Evolutionary conservation across 2,797 vertebrate species (phyloP), one percentile per base, ranked within the genome.

Genomic region (Scomberomorus guttatus): DNA sequence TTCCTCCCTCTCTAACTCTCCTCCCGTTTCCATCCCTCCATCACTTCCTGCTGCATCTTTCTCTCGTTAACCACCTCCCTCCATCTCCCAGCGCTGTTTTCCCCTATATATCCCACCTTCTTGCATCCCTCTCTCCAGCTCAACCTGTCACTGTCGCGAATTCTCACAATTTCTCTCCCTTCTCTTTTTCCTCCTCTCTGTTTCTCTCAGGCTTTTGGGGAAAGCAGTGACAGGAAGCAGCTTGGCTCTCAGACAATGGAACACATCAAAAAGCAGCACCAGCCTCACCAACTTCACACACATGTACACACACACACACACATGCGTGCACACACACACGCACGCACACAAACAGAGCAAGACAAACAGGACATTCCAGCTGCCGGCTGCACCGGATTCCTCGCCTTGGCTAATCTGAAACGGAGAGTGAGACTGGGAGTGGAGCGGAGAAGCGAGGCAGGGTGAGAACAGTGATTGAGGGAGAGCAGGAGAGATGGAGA

Each of bases 321-420:
- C 86, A 51, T 2, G 0, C 34, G 2, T 6, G 0, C 80, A 73
- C 61, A 75, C 62, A 68, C 60, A 75, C 71, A 68, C 80, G 65
- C 68, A 46, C 83, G 54, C 82, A 84, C 81, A 84, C 75, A 89
- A 20, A 94, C 92, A 94, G 80, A 94, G 89, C 93, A 94, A 94
- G 92, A 95, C 94, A 96, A 96, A 96, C 95, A 95, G 95, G 95
- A 95, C 95, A 95, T 95, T 96, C 95, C 95, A 95, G 95, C 94
- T 95, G 94, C 94, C 89, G 94, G 94, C 93, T 93, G 94, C 94
- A 93, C 91, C 90, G 92, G 95, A 95, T 95, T 95, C 95, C 94
- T 95, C 92, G 90, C 92, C 89, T 91, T 88, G 79, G 92, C 92
- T 93, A 93, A 95, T 94, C 93, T 92, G 92, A 93, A 94, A 92